Percentiles rank a stretch among this genome's conserved stretches.
phyloP scores from a whole-genome alignment of 1,140 invertebrate genomes.

The Metaphire vulgaris region DNA sequence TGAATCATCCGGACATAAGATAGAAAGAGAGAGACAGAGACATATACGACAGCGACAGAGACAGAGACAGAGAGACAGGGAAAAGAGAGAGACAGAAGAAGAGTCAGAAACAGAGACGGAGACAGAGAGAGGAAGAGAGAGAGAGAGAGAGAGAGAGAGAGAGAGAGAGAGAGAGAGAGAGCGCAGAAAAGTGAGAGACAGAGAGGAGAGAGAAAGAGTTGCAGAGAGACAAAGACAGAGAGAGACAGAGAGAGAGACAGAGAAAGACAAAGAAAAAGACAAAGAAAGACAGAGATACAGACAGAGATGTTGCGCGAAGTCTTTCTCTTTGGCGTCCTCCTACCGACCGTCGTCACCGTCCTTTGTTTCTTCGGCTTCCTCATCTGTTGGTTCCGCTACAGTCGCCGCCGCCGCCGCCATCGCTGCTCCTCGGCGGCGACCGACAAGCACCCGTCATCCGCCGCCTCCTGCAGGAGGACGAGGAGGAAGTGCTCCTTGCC shows the following conservation, averaged over 20 bases:
- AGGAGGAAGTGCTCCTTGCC: no score
- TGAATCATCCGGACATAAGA: no score
- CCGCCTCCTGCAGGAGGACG: background rate
- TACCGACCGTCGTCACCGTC: slow-evolving; percentile 55
- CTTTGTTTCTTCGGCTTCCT: slow-evolving; percentile 42
- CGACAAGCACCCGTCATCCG: background rate
- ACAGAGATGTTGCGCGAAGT: slow-evolving; percentile 8
- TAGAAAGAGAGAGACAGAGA: no score
- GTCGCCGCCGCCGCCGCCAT: slow-evolving; percentile 29
- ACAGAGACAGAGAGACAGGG: background rate
- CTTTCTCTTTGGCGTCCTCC: slow-evolving; percentile 52
- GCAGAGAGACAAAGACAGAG: background rate
- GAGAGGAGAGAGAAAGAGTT: background rate
- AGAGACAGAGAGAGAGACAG: background rate
- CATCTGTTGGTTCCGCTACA: slow-evolving; percentile 41
- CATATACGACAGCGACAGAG: no score
- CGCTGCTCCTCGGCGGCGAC: background rate
- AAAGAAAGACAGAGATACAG: background rate
- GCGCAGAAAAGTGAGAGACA: background rate
- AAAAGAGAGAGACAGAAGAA: background rate
- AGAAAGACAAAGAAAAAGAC: background rate
- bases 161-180: background rate
- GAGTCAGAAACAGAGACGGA: background rate
- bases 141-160: background rate
- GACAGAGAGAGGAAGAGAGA: background rate